Conservation (phyloP, 2,113 vertebrate species). For the Psittacula cyanocephala region DNA sequence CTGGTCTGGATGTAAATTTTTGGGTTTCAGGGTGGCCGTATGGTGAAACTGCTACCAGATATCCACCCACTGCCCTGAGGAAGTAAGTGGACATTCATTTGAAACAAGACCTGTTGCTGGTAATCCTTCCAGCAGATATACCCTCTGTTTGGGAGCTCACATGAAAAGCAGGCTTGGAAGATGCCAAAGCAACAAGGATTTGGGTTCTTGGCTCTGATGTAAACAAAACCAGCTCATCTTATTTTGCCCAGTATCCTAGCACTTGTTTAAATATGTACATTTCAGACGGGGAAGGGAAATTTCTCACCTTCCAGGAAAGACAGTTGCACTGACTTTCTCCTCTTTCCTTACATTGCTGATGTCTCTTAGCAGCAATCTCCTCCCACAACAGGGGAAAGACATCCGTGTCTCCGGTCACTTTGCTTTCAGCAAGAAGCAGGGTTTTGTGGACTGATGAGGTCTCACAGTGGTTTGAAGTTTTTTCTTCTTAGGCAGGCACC, state of each 20-base stretch:
- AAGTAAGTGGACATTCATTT: not conserved
- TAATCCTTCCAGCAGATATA: not conserved
- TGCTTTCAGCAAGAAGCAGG: not conserved
- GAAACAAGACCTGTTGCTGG: not conserved
- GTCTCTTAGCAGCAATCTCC: not conserved
- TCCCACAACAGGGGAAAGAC: not conserved
- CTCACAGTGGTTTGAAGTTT: not conserved
- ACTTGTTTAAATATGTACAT: not conserved
- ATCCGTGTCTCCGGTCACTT: not conserved
- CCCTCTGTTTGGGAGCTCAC: not conserved
- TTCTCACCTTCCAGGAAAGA: not conserved
- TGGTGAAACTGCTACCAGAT: not conserved
- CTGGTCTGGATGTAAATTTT: not conserved
- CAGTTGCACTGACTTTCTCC: not conserved
- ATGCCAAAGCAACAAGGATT: not conserved
- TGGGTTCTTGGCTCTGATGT: not conserved
- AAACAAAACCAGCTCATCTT: not conserved
- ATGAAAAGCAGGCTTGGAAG: not conserved
- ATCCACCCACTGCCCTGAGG: not conserved
- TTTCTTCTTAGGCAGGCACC: not conserved
- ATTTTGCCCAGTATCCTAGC: not conserved
- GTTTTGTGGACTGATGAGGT: not conserved
- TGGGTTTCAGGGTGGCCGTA: not conserved
- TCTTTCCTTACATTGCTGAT: not conserved
- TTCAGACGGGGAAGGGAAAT: not conserved